Evolutionary conservation across 2,113 vertebrate species (phyloP).

Genomic region (Condylura cristata): DNA sequence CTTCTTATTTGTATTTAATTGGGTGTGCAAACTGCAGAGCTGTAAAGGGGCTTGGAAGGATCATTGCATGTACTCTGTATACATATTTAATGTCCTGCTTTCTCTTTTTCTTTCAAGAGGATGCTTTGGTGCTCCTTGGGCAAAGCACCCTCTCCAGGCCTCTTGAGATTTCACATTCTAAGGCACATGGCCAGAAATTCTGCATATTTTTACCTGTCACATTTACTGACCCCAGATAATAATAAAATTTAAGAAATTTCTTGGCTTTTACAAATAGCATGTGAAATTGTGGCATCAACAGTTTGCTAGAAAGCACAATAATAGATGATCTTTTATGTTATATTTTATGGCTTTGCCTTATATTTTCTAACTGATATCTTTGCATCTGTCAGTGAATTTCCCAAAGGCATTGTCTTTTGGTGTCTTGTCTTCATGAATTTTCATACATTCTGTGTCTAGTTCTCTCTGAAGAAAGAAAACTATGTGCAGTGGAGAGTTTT

Average conservation of each 20-base stretch:
- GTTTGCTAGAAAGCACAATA: not conserved
- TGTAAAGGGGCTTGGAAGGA: not conserved
- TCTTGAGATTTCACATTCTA: not conserved
- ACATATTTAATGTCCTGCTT: too few species aligned
- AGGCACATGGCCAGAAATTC: not conserved
- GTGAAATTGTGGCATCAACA: not conserved
- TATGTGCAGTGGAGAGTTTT: not conserved
- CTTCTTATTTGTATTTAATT: not conserved
- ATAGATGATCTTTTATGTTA: not conserved
- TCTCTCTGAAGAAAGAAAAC: not conserved
- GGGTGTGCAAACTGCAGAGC: not conserved
- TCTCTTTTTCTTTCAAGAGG: not conserved
- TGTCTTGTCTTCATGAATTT: not conserved
- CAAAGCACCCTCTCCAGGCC: not conserved
- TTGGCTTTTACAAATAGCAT: not conserved
- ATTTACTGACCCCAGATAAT: not conserved
- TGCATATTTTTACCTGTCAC: not conserved
- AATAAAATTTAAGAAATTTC: not conserved
- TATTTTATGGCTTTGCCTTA: not conserved
- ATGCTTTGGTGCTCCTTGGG: not conserved
- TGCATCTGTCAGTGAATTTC: not conserved
- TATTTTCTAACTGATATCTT: not conserved
- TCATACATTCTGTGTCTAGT: not conserved
- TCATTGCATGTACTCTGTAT: too few species aligned
- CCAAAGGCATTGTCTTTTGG: not conserved